These are phyloP conservation scores for Jacana jacana DNA, from an alignment of 2,113 vertebrate species.

Conservation along the genomic window DNA sequence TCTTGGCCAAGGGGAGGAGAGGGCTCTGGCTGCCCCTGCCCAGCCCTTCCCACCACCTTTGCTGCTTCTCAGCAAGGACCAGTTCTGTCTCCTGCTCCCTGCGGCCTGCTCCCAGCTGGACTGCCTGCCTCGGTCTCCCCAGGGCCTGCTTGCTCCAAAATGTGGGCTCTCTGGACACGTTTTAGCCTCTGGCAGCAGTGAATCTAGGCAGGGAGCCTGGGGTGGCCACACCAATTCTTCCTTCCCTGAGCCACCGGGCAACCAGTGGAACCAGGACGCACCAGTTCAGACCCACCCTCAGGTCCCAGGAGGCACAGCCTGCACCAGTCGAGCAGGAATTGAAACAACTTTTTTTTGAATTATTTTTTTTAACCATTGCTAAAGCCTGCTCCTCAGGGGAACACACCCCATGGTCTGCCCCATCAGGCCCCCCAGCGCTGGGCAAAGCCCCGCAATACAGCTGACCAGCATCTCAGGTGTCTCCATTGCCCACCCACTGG, in stretches of 20 bases:
- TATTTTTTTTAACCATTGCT: not conserved
- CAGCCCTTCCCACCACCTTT: not conserved
- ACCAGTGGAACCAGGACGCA: not conserved
- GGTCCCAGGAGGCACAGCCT: not conserved
- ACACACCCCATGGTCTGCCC: not conserved
- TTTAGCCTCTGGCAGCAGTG: not conserved
- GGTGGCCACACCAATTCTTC: not conserved
- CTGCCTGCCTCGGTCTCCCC: not conserved
- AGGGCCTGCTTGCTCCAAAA: not conserved
- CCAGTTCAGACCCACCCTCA: not conserved
- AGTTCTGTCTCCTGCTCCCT: not conserved
- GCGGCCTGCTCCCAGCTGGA: not conserved
- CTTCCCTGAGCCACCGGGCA: not conserved
- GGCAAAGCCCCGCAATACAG: not conserved
- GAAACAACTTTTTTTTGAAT: not conserved
- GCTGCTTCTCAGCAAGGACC: not conserved
- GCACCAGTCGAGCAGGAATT: not conserved
- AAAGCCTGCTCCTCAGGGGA: not conserved
- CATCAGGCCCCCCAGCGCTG: not conserved
- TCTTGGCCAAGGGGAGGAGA: not conserved
- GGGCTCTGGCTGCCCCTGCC: not conserved
- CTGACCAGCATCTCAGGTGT: not conserved
- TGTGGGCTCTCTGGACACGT: rapidly evolving
- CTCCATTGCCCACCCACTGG: not conserved
- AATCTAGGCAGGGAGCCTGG: not conserved